These are phyloP conservation scores for Agrochola macilenta DNA, from an alignment of 2,888 invertebrate genomes.

Conservation along the genomic window DNA sequence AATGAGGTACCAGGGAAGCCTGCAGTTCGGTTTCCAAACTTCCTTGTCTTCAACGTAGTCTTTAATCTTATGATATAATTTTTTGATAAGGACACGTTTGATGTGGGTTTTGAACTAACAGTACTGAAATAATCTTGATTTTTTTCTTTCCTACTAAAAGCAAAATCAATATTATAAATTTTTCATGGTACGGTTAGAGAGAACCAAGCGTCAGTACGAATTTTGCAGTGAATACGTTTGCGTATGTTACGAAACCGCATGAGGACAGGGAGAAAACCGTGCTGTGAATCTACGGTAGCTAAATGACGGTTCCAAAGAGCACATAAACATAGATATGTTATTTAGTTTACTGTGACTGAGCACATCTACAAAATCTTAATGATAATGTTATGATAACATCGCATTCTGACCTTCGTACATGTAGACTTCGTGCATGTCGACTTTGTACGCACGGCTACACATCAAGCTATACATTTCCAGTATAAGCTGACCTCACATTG, in stretches of 20 bases:
- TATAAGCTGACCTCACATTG: no score
- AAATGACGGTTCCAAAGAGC: slow-evolving; percentile 1
- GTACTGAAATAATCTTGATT: no score
- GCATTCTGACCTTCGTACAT: slow-evolving; percentile 22
- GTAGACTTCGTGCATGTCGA: slow-evolving; percentile 9
- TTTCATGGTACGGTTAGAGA: slow-evolving; percentile 2
- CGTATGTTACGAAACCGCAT: background rate
- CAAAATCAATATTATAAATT: no score
- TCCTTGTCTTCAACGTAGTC: no score
- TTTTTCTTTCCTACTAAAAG: no score
- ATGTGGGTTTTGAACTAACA: no score
- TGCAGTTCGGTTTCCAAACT: no score
- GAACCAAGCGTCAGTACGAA: background rate
- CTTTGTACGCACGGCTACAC: no score
- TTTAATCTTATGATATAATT: no score
- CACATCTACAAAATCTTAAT: background rate
- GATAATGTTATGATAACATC: background rate
- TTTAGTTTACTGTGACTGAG: background rate
- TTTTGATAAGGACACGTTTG: no score
- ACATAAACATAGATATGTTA: background rate
- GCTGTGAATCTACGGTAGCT: background rate
- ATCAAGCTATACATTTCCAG: no score
- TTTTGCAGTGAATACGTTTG: background rate
- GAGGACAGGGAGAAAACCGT: background rate
- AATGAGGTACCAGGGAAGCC: no score